Conservation (phyloP, 1,140 invertebrate genomes). For the Psix sp. region DNA sequence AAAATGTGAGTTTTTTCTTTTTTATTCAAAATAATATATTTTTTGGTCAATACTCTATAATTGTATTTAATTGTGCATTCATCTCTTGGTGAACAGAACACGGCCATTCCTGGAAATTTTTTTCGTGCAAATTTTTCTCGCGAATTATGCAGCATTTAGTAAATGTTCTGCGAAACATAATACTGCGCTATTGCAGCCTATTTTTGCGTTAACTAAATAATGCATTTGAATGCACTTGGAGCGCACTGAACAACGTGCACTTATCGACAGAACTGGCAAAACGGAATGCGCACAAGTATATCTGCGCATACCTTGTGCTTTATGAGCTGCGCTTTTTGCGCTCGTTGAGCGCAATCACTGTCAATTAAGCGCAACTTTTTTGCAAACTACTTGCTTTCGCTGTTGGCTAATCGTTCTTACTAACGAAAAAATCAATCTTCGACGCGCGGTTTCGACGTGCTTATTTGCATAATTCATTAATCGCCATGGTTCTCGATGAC, state of each 20-base stretch:
- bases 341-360: conserved; percentile 49
- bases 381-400: conserved; percentile 28
- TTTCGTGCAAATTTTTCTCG: too few relatives aligned
- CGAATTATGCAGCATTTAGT: too few relatives aligned
- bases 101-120: too few relatives aligned
- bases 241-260: conserved; percentile 50
- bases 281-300: conserved; percentile 61
- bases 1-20: too few relatives aligned
- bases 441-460: not conserved
- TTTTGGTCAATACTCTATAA: too few relatives aligned
- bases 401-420: conserved; percentile 22
- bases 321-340: conserved; percentile 61
- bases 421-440: conserved; percentile 6
- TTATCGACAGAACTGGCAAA: conserved; percentile 50
- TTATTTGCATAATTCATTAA: conserved; percentile 52
- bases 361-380: conserved; percentile 51
- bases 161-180: conserved; percentile 14
- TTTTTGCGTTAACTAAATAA: conserved; percentile 54
- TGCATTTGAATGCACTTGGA: conserved; percentile 49
- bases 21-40: too few relatives aligned
- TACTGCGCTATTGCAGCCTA: conserved; percentile 20
- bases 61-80: too few relatives aligned
- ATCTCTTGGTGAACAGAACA: too few relatives aligned
- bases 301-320: conserved; percentile 65
- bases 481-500: conserved; percentile 17